Evolutionary conservation across 2,888 invertebrate genomes (phyloP), one percentile per base, ranked within the genome.

Genomic region (Calephelis perditalis): DNA sequence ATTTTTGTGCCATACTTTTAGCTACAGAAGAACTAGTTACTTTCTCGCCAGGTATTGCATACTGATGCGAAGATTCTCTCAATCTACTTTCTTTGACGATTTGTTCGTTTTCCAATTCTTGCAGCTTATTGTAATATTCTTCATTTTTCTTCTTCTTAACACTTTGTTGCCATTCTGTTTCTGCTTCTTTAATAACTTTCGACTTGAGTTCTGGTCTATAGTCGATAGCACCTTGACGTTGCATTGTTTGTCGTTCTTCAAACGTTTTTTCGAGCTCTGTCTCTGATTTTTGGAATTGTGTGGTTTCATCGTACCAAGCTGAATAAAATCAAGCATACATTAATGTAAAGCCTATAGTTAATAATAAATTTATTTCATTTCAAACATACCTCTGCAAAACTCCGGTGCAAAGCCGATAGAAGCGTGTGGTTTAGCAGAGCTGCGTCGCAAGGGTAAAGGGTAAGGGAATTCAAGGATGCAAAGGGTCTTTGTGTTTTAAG

Each of bases 241-340:
- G 92, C 72, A 94, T 84, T 57, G 92, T 92, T 74, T 94, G 94
- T 68, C 96, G 94, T 81, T 97, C 97, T 77, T 97, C 97, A 79
- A 97, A 97, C 57, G 96, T 94, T 81, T 95, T 94, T 81, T 96
- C 96, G 73, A 97, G 91, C 86, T 98, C 97, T 61, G 95, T 96
- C 73, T 95, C 96, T 81, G 93, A 91, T 69, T 97, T 94, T 86
- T 97, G 97, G 86, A 96, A 97, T 79, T 94, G 94, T 69, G 95
- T 92, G 79, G 96, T 93, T 82, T 96, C 97, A 91, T 98, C 97
- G 91, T 98, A 98, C 97, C 97, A 98, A 74, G 97, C 97, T 89
- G 84, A 70, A 81, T 70, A 73, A 70, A 73, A 73, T 60, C 10
- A 55, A 37, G 44, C 36, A 36, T 37, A 46, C 45, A 56, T 12